phyloP scores from a whole-genome alignment of 2,797 vertebrate species.

The Garrulus glandarius region DNA sequence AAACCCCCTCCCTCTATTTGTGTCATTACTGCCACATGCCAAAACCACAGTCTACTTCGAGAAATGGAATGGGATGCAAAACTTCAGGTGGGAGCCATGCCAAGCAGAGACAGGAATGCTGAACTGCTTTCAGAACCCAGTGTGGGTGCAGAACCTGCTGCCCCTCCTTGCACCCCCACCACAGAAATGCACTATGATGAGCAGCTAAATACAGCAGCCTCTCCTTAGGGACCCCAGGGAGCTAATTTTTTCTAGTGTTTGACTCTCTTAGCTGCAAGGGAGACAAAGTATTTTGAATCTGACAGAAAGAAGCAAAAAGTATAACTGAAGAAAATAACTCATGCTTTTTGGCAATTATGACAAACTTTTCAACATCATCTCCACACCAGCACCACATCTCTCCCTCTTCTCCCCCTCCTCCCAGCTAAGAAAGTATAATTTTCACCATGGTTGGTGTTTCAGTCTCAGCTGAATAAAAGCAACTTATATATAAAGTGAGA shows the following conservation, averaged over 20 bases:
- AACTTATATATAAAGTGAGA: neutral
- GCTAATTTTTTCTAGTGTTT: neutral
- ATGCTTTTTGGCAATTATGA: neutral
- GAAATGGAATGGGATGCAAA: neutral
- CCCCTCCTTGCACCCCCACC: neutral
- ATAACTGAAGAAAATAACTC: neutral
- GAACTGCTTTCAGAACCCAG: neutral
- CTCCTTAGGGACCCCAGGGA: neutral
- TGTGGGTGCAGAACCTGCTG: neutral
- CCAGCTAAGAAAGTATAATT: neutral
- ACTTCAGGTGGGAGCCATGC: neutral
- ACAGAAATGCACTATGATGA: neutral
- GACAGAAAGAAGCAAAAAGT: neutral
- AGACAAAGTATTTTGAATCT: neutral
- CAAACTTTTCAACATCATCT: slow-evolving; percentile 15
- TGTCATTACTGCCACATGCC: neutral
- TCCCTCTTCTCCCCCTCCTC: neutral
- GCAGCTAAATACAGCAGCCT: neutral
- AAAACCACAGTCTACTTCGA: neutral
- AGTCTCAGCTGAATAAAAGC: slow-evolving; percentile 6
- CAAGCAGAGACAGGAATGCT: neutral
- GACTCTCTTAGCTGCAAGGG: neutral
- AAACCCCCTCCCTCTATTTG: neutral
- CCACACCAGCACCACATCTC: neutral
- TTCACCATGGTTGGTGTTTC: neutral